Base-by-base conservation (phyloP, 30 jellyfish, hydroid and myxozoan genomes). In the Aurelia coerulea region DNA sequence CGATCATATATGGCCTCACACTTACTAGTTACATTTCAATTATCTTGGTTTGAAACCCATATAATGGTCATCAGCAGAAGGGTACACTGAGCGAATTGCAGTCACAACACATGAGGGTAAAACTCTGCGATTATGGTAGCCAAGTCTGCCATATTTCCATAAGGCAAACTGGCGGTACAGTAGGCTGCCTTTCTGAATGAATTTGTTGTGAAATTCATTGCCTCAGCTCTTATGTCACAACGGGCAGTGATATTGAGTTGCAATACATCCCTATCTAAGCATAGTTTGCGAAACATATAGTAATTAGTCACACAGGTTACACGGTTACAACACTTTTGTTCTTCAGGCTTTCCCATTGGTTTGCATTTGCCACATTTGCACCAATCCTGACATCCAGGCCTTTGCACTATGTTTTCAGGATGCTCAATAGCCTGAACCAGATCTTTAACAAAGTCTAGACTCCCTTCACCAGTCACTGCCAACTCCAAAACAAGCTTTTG, bases 381-480 rank as follows among this genome's bases (percentile, higher is more conserved):
- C 69, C 69, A 60, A 2, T 17, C 33, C 69, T 16, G 69, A 60
- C 33, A 17, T 1, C 9, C 34, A 3, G 78, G 41, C 35, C 50
- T 19, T 15, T 67, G 19, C 15, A 32, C 2, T 67, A 15, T 15
- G 10, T 31, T 34, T 13, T 67, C 78, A 17, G 78, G 78, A 32
- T 67, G 50, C 16, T 67, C 54, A 67, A 67, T 67, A 15, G 16
- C 16, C 54, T 32, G 78, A 18, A 67, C 54, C 58, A 67, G 18
- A 17, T 67, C 78, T 34, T 37, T 32, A 4, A 74, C 71, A 74
- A 74, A 74, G 49, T 74, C 84, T 13, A 74, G 33, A 54, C 84
- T 74, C 7, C 84, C 84, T 56, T 49, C 84, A 16, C 84, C 84
- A 74, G 71, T 17, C 35, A 52, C 71, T 37, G 84, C 84, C 66